Evolutionary conservation across 2,888 invertebrate species (phyloP).

Genomic region (Trissolcus japonicus): DNA sequence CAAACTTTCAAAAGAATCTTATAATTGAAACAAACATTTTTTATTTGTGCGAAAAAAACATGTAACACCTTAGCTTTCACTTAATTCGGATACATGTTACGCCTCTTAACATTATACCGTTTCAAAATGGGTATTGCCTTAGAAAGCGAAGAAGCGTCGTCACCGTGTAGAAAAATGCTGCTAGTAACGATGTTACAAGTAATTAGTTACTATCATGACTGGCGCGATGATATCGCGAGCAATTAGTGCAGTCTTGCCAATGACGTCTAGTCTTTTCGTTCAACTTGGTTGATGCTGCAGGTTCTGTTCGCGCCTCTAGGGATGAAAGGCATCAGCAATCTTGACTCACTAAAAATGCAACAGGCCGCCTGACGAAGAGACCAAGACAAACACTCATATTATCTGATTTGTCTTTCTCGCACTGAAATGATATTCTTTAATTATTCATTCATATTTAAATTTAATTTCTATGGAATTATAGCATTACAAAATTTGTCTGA

Average conservation of each 20-base stretch:
- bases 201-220: slow-evolving; percentile 55
- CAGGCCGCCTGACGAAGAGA: slow-evolving; percentile 66
- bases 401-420: slow-evolving; percentile 69
- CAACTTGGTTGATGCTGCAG: slow-evolving; percentile 30
- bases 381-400: slow-evolving; percentile 63
- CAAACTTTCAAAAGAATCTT: neutral
- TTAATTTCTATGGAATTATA: too few species aligned
- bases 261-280: slow-evolving; percentile 56
- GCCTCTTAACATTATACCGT: slow-evolving; percentile 32
- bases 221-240: slow-evolving; percentile 57
- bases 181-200: slow-evolving; percentile 55
- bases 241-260: slow-evolving; percentile 57
- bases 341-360: neutral
- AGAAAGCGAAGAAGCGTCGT: slow-evolving; percentile 44
- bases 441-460: too few species aligned
- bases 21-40: neutral
- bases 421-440: slow-evolving; percentile 58
- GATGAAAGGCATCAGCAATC: slow-evolving; percentile 36
- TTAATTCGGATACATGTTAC: slow-evolving; percentile 31
- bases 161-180: slow-evolving; percentile 47
- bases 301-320: slow-evolving; percentile 37
- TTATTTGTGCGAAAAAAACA: slow-evolving; percentile 13
- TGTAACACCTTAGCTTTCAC: slow-evolving; percentile 37
- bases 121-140: slow-evolving; percentile 37
- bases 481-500: too few species aligned